phyloP scores from a whole-genome alignment of 1,140 invertebrate genomes.

The Aphelinus certus region DNA sequence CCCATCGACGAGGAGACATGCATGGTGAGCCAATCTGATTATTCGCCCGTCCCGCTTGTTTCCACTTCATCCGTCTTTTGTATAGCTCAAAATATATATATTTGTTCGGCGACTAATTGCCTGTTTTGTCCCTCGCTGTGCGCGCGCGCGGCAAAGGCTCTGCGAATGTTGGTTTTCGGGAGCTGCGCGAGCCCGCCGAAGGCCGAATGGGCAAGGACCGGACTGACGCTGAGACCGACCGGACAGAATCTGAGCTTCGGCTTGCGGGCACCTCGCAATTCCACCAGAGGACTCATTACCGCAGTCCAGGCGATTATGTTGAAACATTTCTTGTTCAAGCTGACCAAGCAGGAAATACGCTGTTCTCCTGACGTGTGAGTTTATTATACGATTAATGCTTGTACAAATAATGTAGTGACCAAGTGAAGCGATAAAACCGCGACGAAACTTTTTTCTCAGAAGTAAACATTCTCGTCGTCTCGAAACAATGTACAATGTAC shows the following conservation, averaged over 20 bases:
- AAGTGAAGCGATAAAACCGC: too few species aligned
- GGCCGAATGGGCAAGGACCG: conserved; percentile 72
- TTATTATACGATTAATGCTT: neutral
- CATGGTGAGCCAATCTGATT: conserved; percentile 65
- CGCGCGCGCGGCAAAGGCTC: conserved; percentile 56
- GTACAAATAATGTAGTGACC: too few species aligned
- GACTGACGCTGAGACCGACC: conserved; percentile 68
- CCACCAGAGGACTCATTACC: conserved; percentile 72
- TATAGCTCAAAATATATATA: too few species aligned
- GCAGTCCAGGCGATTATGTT: conserved; percentile 75
- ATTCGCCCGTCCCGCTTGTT: neutral
- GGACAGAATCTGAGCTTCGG: conserved; percentile 70
- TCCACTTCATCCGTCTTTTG: too few species aligned
- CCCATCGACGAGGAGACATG: conserved; percentile 75
- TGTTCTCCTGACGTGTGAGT: conserved; percentile 67
- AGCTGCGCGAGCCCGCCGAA: conserved; percentile 70
- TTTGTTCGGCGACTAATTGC: too few species aligned
- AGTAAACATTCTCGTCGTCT: too few species aligned
- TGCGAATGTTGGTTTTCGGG: conserved; percentile 70
- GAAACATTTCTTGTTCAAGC: conserved; percentile 76
- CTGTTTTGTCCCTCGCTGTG: too few species aligned
- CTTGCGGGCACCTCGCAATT: conserved; percentile 70
- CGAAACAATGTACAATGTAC: too few species aligned
- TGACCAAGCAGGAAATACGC: conserved; percentile 64
- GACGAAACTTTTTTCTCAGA: too few species aligned